Conservation (phyloP, 2,888 invertebrate species). For the Panzeria rudis region DNA sequence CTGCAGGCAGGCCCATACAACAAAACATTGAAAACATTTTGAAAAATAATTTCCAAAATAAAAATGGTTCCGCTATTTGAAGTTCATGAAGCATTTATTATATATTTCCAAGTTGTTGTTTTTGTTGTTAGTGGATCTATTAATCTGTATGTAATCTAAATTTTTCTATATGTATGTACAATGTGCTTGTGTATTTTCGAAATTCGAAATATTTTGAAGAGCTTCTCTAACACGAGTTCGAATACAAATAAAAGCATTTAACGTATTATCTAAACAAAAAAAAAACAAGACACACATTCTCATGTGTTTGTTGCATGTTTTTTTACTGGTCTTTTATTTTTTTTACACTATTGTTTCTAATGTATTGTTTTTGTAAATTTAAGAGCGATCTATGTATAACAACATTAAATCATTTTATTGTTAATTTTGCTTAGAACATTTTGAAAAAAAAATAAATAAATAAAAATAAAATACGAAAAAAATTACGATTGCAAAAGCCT, state of each 20-base stretch:
- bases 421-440: conserved; percentile 47
- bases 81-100: conserved; percentile 59
- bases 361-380: conserved; percentile 57
- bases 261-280: conserved; percentile 5
- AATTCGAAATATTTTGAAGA: conserved; percentile 52
- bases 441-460: conserved; percentile 39
- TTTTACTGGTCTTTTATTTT: conserved; percentile 25
- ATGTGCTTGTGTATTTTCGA: conserved; percentile 30
- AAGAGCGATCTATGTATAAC: conserved; percentile 59
- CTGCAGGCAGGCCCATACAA: background rate
- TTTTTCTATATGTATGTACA: background rate
- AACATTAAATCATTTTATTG: conserved; percentile 58
- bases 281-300: background rate
- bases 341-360: conserved; percentile 25
- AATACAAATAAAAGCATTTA: conserved; percentile 15
- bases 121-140: background rate
- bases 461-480: conserved; percentile 42
- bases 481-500: conserved; percentile 64
- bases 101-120: conserved; percentile 10
- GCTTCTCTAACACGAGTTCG: conserved; percentile 45
- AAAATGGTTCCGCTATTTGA: conserved; percentile 69
- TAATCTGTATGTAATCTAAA: conserved; percentile 40
- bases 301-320: conserved; percentile 65
- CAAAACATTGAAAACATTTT: conserved; percentile 4
- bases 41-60: conserved; percentile 29